Conservation (phyloP, 1,140 invertebrate species). For the Sitobion miscanthi region DNA sequence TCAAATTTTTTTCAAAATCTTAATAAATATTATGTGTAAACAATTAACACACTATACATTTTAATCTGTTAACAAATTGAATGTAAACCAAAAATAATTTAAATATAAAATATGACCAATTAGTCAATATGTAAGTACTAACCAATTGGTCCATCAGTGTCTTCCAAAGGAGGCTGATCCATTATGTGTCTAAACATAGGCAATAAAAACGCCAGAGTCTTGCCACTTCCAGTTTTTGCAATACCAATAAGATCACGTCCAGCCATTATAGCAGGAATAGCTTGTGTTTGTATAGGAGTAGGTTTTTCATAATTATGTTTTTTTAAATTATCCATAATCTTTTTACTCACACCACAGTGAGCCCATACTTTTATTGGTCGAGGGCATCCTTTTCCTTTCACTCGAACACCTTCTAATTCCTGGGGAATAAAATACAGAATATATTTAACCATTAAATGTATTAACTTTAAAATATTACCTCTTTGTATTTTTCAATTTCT, state of each 20-base stretch:
- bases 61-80: not conserved
- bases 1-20: not conserved
- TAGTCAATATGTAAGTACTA: slow-evolving; percentile 58
- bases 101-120: not conserved
- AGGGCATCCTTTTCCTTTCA: slow-evolving; percentile 88
- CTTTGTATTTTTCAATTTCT: slow-evolving; percentile 85
- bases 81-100: not conserved
- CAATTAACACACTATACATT: not conserved
- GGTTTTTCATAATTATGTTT: slow-evolving; percentile 95
- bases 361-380: slow-evolving; percentile 98
- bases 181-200: slow-evolving; percentile 98
- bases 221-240: slow-evolving; percentile 98
- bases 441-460: not conserved
- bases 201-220: slow-evolving; percentile 96
- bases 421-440: slow-evolving; percentile 54
- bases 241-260: slow-evolving; percentile 96
- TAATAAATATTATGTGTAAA: not conserved
- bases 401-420: slow-evolving; percentile 83
- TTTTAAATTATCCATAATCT: slow-evolving; percentile 93
- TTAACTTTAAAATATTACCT: slow-evolving; percentile 59
- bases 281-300: slow-evolving; percentile 98
- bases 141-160: slow-evolving; percentile 95
- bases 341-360: slow-evolving; percentile 96
- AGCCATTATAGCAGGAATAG: slow-evolving; percentile 98
- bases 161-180: slow-evolving; percentile 90